phyloP scores from a whole-genome alignment of 2,113 vertebrate genomes.

The Notarius lentiginosus region DNA sequence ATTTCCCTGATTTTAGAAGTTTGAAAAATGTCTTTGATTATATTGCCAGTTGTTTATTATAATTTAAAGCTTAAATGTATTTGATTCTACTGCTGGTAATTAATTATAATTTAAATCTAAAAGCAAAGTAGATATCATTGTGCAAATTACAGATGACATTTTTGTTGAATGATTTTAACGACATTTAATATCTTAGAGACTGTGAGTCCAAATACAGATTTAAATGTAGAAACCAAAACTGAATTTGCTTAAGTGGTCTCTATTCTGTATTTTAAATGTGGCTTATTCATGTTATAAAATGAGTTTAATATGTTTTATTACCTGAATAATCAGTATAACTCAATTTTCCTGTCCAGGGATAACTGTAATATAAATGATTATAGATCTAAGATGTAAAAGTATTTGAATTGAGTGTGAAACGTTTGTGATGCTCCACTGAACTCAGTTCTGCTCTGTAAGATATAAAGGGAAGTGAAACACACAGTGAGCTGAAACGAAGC shows the following conservation, averaged over 20 bases:
- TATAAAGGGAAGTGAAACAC: too few relatives aligned
- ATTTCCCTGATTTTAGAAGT: not conserved
- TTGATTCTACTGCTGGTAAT: not conserved
- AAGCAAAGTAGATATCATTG: not conserved
- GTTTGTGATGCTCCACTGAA: not conserved
- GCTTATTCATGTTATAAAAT: not conserved
- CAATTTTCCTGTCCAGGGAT: not conserved
- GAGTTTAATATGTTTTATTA: not conserved
- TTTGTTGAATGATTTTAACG: too few relatives aligned
- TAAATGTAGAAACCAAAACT: too few relatives aligned
- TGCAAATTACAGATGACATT: too few relatives aligned
- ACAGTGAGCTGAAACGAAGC: too few relatives aligned
- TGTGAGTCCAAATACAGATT: too few relatives aligned
- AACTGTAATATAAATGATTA: not conserved
- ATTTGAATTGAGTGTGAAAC: not conserved
- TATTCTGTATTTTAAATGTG: not conserved
- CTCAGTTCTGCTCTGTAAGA: not conserved
- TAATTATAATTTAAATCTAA: not conserved
- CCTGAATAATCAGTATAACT: not conserved
- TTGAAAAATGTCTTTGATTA: not conserved
- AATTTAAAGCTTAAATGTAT: not conserved
- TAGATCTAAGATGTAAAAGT: not conserved
- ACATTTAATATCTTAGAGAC: too few relatives aligned
- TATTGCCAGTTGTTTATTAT: rapidly evolving
- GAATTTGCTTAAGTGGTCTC: not conserved